phyloP scores from a whole-genome alignment of 1,140 invertebrate species.

The Listronotus oregonensis region DNA sequence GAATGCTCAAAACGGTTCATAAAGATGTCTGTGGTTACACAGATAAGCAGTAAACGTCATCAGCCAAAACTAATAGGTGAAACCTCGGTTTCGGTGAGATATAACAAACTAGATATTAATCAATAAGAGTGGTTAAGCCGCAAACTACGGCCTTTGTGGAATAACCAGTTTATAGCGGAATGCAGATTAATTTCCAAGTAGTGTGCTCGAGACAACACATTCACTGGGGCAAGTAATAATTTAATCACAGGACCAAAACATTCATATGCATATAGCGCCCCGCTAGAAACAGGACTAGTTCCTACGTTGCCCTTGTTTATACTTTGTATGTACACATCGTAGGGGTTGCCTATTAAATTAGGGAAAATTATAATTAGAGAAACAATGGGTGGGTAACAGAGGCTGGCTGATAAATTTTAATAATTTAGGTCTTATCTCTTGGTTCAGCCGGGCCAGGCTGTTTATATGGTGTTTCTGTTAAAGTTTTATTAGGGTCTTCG shows the following conservation, averaged over 20 bases:
- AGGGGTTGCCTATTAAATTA: slow-evolving; percentile 22
- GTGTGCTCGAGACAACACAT: slow-evolving; percentile 13
- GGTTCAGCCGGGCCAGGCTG: too few species aligned
- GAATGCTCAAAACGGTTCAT: neutral
- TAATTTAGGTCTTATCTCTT: too few species aligned
- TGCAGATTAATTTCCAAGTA: slow-evolving; percentile 16
- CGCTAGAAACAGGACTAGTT: slow-evolving; percentile 15
- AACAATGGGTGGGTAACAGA: slow-evolving; percentile 9
- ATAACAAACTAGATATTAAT: slow-evolving; percentile 19
- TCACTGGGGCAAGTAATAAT: slow-evolving; percentile 18
- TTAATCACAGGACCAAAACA: slow-evolving; percentile 18
- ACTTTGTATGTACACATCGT: slow-evolving; percentile 19
- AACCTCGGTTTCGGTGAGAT: slow-evolving; percentile 2
- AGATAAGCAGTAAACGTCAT: slow-evolving; percentile 4
- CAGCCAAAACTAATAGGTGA: slow-evolving; percentile 9
- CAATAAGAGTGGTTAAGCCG: slow-evolving; percentile 4
- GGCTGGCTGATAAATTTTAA: too few species aligned
- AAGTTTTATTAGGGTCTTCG: too few species aligned
- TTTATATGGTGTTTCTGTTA: too few species aligned
- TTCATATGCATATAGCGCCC: slow-evolving; percentile 15
- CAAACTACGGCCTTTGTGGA: slow-evolving; percentile 7
- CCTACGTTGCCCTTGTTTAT: slow-evolving; percentile 17
- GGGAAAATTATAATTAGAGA: slow-evolving; percentile 13
- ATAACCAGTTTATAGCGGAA: slow-evolving; percentile 8
- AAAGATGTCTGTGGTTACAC: neutral